Conservation (phyloP, 2,113 vertebrate species). For the Piprites chloris region DNA sequence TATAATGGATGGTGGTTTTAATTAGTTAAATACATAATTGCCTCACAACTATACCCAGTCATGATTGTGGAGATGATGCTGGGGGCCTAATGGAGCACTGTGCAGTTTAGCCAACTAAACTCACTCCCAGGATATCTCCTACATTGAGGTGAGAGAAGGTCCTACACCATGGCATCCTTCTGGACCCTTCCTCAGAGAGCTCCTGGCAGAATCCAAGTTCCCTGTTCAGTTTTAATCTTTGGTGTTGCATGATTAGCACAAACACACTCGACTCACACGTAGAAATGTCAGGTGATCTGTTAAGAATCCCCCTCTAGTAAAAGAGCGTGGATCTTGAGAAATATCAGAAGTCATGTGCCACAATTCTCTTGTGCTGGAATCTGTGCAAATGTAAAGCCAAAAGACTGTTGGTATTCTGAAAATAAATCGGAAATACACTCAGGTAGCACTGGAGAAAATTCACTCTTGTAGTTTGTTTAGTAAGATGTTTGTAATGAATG, state of each 20-base stretch:
- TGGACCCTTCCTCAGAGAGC: not conserved
- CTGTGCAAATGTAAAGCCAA: not conserved
- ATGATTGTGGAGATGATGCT: not conserved
- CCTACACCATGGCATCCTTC: not conserved
- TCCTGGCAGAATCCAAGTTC: not conserved
- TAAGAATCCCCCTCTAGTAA: not conserved
- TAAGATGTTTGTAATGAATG: not conserved
- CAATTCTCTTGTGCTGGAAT: not conserved
- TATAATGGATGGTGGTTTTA: slow-evolving; percentile 4
- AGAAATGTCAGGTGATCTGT: not conserved
- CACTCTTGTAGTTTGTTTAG: not conserved
- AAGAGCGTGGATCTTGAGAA: not conserved
- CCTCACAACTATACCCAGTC: not conserved
- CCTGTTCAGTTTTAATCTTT: not conserved
- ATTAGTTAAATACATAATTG: slow-evolving; percentile 24
- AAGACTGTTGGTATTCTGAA: not conserved
- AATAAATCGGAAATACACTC: not conserved
- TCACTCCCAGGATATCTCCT: not conserved
- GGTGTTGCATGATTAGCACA: not conserved
- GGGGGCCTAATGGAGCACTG: not conserved
- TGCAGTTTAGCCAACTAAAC: not conserved
- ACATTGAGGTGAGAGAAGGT: not conserved
- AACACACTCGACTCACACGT: not conserved
- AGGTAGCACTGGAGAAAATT: not conserved
- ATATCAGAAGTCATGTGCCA: not conserved